A percentile compares a stretch with the other conserved stretches of the same genome.
phyloP scores from a whole-genome alignment of 2,113 vertebrate species.

The Sialia sialis region DNA sequence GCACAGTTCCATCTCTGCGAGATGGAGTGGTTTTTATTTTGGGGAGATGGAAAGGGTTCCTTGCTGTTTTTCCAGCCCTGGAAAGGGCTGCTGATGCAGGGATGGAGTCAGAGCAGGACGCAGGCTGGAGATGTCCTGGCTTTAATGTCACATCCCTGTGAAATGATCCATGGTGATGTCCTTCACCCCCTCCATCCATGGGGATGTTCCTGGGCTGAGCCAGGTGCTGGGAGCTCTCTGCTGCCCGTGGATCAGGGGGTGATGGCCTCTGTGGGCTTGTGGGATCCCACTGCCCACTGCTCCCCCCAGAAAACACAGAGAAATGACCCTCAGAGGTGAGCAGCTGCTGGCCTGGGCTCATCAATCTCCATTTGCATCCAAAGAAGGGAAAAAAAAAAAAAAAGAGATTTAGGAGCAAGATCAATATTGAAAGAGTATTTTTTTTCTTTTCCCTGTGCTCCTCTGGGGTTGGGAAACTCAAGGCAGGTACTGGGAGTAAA shows the following conservation, averaged over 20 bases:
- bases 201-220: fast-evolving
- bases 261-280: background rate
- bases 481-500: background rate
- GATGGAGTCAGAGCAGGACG: background rate
- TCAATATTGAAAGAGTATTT: background rate
- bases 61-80: background rate
- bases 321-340: background rate
- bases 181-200: background rate
- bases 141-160: fast-evolving
- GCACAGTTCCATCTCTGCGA: background rate
- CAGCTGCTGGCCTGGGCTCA: background rate
- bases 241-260: background rate
- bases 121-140: background rate
- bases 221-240: background rate
- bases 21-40: background rate
- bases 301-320: fast-evolving
- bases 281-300: background rate
- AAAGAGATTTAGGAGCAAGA: background rate
- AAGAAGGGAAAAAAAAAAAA: background rate
- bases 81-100: background rate
- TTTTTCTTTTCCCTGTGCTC: background rate
- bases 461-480: background rate
- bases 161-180: fast-evolving
- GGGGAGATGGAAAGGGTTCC: background rate
- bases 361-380: conserved; percentile 10